Percentiles rank a stretch among this genome's conserved stretches.
Conservation (phyloP, 2,113 vertebrate genomes). For the Neolamprologus falcicula region DNA sequence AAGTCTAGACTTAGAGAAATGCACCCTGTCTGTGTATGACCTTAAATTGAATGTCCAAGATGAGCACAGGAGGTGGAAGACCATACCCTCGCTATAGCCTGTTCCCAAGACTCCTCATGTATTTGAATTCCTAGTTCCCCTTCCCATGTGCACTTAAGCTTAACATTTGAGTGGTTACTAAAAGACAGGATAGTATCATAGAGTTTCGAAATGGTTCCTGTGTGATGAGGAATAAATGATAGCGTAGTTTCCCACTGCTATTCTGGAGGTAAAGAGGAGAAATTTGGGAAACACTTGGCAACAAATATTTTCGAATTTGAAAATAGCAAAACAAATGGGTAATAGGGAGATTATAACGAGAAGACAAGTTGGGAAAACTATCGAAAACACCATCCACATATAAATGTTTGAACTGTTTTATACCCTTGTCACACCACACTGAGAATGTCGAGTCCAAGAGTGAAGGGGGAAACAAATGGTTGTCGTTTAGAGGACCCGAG, state of each 20-base stretch:
- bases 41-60: background rate
- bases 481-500: background rate
- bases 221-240: background rate
- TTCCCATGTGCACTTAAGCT: background rate
- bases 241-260: background rate
- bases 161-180: background rate
- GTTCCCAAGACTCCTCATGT: background rate
- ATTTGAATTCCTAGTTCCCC: background rate
- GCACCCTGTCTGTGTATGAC: background rate
- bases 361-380: background rate
- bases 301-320: background rate
- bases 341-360: rapidly evolving
- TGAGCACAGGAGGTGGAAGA: background rate
- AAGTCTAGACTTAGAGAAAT: background rate
- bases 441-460: too few relatives aligned
- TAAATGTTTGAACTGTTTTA: background rate
- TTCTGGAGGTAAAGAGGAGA: background rate
- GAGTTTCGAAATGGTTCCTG: background rate
- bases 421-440: background rate
- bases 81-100: rapidly evolving
- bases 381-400: too few relatives aligned
- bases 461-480: background rate
- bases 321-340: background rate
- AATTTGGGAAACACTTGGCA: background rate
- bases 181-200: background rate